A percentile compares a stretch with the other conserved stretches of the same genome.
These are phyloP conservation scores for Pluvialis apricaria DNA, from an alignment of 2,113 vertebrate species.

Conservation along the genomic window DNA sequence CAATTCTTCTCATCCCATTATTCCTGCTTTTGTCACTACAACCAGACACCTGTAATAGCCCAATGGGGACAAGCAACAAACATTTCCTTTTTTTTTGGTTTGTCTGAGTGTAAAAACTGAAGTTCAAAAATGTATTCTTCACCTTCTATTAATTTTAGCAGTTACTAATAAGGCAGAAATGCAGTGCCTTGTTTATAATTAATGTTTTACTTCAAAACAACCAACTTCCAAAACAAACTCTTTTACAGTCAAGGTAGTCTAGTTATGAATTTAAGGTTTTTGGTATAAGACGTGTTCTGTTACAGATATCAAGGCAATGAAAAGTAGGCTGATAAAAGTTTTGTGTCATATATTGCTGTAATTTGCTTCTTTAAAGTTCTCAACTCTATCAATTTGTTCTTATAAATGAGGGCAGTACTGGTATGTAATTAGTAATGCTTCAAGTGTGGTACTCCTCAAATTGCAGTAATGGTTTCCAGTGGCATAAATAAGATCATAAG, in stretches of 20 bases:
- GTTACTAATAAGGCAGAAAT: background rate
- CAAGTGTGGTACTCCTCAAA: background rate
- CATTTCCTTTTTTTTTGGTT: background rate
- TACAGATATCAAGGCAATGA: background rate
- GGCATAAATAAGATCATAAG: background rate
- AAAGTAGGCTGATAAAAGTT: background rate
- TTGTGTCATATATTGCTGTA: background rate
- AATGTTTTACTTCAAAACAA: background rate
- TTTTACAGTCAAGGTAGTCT: background rate
- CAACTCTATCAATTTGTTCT: background rate
- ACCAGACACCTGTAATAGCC: background rate
- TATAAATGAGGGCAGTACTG: background rate
- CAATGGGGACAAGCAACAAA: background rate
- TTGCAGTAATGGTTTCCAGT: background rate
- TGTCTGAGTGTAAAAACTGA: background rate
- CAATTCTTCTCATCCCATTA: background rate
- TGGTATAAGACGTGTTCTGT: background rate
- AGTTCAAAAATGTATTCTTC: background rate
- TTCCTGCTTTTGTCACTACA: background rate
- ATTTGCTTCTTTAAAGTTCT: background rate
- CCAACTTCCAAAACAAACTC: background rate
- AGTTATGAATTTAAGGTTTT: background rate
- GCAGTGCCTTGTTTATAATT: background rate
- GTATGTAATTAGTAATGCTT: background rate
- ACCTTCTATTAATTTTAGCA: background rate